Base-by-base conservation (phyloP, 2,797 vertebrate genomes). In the Leucoraja ocellata region DNA sequence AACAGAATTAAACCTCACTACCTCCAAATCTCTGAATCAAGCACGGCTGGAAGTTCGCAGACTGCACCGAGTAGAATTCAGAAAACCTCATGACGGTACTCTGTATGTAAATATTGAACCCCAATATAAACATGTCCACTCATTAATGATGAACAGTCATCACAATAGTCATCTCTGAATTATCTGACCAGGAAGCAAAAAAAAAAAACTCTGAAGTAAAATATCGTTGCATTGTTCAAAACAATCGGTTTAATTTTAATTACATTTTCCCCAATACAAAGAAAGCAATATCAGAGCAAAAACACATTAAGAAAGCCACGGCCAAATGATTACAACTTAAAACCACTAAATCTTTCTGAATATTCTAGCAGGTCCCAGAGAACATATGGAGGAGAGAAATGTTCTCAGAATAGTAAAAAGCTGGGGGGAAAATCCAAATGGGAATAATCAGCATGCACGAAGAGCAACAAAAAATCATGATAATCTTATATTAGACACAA, bases 1-100 rank as follows among this genome's bases (percentile, higher is more conserved):
- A 46, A 78, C 39, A 32, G 94, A 95, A 92, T 88, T 28, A 0
- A 0, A 7, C n/a, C 81, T 95, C 94, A 94, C 94, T 93, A 96
- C 95, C 94, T 94, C 96, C 71, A 96, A 96, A 94, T 96, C 93
- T 1, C 86, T 94, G 93, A 96, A 96, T 94, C 96, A 97, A 76
- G 77, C 97, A 23, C 93, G 96, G 95, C 96, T 94, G 91, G 96
- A 95, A 78, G 94, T 94, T 90, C 94, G 91, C 23, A 74, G 78
- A 8, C 94, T 96, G 94, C 96, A 97, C 93, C 95, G 96, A 80
- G 4, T 96, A 54, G 94, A 96, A 93, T 36, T 93, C 0, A 61
- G 94, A 91, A 74, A 5, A 1, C 7, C 0, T 2, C 71, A 95
- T 32, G 10, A 25, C 90, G 63, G 94, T 93, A 84, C 79, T 39